These are phyloP conservation scores for Zootermopsis nevadensis DNA, from an alignment of 2,888 invertebrate species.

Conservation along the genomic window DNA sequence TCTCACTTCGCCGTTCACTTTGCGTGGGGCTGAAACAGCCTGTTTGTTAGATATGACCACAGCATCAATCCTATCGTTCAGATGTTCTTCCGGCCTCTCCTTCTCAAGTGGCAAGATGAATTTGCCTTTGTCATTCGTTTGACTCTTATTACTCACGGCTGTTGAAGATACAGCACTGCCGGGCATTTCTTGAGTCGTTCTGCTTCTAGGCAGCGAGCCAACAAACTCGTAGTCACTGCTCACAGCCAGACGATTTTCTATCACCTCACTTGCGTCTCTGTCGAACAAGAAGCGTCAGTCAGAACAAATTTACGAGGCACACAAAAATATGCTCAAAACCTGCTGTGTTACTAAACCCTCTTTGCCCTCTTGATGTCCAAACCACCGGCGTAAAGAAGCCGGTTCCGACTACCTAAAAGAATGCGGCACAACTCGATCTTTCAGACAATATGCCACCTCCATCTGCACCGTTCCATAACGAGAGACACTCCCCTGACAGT, in stretches of 20 bases:
- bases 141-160: neutral
- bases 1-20: constrained; percentile 22
- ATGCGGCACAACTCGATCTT: no score
- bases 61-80: constrained; percentile 5
- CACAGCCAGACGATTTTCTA: constrained; percentile 66
- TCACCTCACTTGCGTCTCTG: constrained; percentile 60
- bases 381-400: no score
- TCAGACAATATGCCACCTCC: no score
- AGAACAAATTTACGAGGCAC: no score
- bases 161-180: neutral
- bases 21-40: neutral
- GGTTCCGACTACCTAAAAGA: no score
- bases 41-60: constrained; percentile 15
- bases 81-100: constrained; percentile 13
- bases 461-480: no score
- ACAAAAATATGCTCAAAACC: no score
- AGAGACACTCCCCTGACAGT: no score
- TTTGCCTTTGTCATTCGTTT: constrained; percentile 41
- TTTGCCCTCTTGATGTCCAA: no score
- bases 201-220: constrained; percentile 54
- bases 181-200: constrained; percentile 12
- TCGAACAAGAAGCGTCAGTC: neutral
- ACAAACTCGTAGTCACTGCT: constrained; percentile 64
- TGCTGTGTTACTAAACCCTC: no score
- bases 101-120: constrained; percentile 50